A percentile compares a stretch with the other conserved stretches of the same genome.
phyloP scores from a whole-genome alignment of 2,797 vertebrate genomes.

The Rhinella marina region DNA sequence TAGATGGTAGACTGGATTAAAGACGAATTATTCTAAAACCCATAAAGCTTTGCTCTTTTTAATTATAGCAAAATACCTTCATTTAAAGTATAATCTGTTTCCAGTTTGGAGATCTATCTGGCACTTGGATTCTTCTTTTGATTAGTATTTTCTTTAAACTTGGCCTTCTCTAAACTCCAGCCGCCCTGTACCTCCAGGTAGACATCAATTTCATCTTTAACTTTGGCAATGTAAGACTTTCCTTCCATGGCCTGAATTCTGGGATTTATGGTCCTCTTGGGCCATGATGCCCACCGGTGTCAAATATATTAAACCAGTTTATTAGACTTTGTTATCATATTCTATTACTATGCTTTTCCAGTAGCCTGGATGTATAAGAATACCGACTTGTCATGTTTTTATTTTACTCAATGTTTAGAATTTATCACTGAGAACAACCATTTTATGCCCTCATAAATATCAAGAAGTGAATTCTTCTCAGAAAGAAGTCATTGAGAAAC shows the following conservation, averaged over 20 bases:
- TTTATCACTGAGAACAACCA: neutral
- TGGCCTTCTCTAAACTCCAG: neutral
- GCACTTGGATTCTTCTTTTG: slow-evolving; percentile 19
- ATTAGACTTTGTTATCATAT: neutral
- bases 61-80: slow-evolving; percentile 50
- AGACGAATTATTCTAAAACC: slow-evolving; percentile 48
- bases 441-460: neutral
- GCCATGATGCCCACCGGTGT: neutral
- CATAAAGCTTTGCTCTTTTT: slow-evolving; percentile 56
- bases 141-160: neutral
- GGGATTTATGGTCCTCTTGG: neutral
- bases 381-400: neutral
- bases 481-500: neutral
- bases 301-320: neutral
- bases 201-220: neutral
- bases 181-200: neutral
- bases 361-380: neutral
- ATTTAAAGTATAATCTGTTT: slow-evolving; percentile 49
- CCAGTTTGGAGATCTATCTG: slow-evolving; percentile 28
- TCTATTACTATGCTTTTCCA: neutral
- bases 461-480: neutral
- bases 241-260: neutral
- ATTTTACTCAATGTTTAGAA: neutral
- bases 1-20: slow-evolving; percentile 55
- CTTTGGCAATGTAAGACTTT: neutral